Conservation (phyloP, 2,888 invertebrate species). For the Himalopsyche japonica region DNA sequence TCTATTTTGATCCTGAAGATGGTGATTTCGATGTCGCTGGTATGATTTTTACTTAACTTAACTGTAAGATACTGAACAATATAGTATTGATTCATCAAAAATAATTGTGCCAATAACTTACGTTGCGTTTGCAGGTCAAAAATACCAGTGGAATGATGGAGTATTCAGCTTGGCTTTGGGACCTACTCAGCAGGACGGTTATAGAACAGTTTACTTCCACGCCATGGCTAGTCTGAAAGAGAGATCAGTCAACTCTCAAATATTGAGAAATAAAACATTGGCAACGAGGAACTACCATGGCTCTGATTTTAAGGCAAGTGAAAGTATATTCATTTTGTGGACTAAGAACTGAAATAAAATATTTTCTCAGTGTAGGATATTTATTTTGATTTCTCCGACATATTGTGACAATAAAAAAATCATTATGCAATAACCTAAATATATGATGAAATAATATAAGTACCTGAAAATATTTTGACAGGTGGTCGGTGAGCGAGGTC, state of each 20-base stretch:
- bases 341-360: neutral
- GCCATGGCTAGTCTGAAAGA: conserved; percentile 74
- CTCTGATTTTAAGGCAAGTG: conserved; percentile 56
- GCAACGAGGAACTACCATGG: conserved; percentile 59
- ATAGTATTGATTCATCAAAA: neutral
- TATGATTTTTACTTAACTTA: conserved; percentile 37
- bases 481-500: conserved; percentile 68
- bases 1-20: conserved; percentile 70
- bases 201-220: conserved; percentile 73
- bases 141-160: conserved; percentile 81
- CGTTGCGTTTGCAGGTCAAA: conserved; percentile 54
- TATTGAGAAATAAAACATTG: conserved; percentile 60
- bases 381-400: too few species aligned
- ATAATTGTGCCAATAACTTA: neutral
- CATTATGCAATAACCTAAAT: too few species aligned
- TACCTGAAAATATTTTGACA: conserved; percentile 44
- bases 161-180: conserved; percentile 73
- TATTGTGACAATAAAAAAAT: too few species aligned
- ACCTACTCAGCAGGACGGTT: conserved; percentile 56
- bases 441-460: too few species aligned
- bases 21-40: conserved; percentile 70
- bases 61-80: neutral
- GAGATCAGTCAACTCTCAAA: conserved; percentile 69
- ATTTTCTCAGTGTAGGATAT: too few species aligned
- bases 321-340: too few species aligned